Evolutionary conservation across 2,888 invertebrate genomes (phyloP).

Genomic region (Trichogramma dendrolimi): DNA sequence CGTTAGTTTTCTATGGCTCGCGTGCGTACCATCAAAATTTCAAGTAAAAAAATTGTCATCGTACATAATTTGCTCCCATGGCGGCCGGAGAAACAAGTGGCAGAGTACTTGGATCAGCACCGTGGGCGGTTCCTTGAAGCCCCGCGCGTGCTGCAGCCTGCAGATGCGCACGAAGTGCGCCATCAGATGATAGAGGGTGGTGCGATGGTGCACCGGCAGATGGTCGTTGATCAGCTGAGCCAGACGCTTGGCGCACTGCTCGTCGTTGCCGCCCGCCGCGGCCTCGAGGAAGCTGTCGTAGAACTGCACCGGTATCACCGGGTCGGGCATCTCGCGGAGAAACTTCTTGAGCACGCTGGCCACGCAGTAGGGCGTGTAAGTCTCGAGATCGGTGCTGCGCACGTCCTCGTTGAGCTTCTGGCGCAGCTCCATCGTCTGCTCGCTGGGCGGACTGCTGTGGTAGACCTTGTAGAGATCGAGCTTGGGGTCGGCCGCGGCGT

Average conservation of each 20-base stretch:
- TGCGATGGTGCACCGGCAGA: conserved; percentile 64
- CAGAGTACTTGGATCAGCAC: conserved; percentile 68
- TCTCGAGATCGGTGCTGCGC: conserved; percentile 51
- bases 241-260: conserved; percentile 57
- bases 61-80: conserved; percentile 74
- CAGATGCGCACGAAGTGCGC: conserved; percentile 70
- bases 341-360: conserved; percentile 67
- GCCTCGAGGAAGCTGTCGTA: conserved; percentile 68
- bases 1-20: not conserved
- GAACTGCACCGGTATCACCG: conserved; percentile 70
- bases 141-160: conserved; percentile 62
- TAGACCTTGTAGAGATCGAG: conserved; percentile 67
- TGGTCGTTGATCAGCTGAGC: conserved; percentile 59
- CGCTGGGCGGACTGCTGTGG: conserved; percentile 60
- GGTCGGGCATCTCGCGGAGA: conserved; percentile 69
- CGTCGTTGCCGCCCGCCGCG: conserved; percentile 55
- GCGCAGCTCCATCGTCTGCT: conserved; percentile 59
- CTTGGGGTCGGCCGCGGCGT: conserved; percentile 53
- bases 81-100: conserved; percentile 69
- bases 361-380: conserved; percentile 57
- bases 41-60: conserved; percentile 36
- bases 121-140: conserved; percentile 63
- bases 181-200: conserved; percentile 64
- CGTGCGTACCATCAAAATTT: not conserved
- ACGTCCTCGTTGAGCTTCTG: conserved; percentile 55